Percentiles rank a stretch among this genome's conserved stretches.
Conservation (phyloP, 2,797 vertebrate genomes). For the Salmo trutta region DNA sequence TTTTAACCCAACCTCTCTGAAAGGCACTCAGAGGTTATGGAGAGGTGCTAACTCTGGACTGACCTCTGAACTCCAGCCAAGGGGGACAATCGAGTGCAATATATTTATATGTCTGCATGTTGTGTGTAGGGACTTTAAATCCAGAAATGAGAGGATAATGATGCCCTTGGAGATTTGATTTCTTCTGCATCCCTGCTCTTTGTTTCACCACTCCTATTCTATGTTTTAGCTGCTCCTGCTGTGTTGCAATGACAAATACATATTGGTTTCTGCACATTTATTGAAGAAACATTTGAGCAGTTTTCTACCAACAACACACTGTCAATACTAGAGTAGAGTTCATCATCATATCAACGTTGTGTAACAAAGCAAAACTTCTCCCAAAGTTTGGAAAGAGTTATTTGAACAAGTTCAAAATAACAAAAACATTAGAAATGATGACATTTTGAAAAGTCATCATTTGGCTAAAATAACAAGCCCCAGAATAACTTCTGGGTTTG, state of each 20-base stretch:
- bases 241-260: neutral
- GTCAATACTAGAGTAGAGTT: neutral
- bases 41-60: too few species aligned
- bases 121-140: neutral
- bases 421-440: conserved; percentile 33
- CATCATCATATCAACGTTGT: neutral
- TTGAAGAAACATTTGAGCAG: neutral
- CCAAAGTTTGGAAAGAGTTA: conserved; percentile 8
- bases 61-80: too few species aligned
- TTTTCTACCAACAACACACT: neutral
- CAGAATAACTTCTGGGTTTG: neutral
- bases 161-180: neutral
- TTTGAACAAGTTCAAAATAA: conserved; percentile 35
- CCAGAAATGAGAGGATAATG: neutral
- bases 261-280: neutral
- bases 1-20: too few species aligned
- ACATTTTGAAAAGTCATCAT: neutral
- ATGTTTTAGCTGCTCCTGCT: neutral
- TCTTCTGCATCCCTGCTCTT: neutral
- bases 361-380: neutral
- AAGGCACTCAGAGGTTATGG: too few species aligned
- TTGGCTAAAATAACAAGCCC: conserved; percentile 19
- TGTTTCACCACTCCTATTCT: neutral
- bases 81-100: too few species aligned
- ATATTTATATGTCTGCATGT: too few species aligned